phyloP scores from a whole-genome alignment of 2,797 vertebrate genomes.

The Lagorchestes hirsutus region DNA sequence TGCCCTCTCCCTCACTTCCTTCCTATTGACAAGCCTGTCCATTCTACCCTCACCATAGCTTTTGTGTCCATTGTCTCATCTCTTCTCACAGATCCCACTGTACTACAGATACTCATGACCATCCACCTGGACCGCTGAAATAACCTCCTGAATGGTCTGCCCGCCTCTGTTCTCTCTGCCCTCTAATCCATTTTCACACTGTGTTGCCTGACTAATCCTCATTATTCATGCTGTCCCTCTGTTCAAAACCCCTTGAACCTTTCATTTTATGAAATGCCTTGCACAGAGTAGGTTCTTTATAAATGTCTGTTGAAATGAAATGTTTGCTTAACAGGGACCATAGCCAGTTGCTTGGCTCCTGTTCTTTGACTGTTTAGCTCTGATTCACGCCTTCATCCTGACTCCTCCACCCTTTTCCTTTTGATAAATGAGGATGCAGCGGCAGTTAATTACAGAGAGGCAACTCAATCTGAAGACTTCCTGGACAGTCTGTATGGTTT shows the following conservation, averaged over 20 bases:
- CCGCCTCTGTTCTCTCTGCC: no score
- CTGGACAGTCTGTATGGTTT: neutral
- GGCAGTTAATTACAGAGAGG: neutral
- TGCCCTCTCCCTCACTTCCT: neutral
- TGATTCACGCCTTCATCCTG: neutral
- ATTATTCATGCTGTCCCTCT: neutral
- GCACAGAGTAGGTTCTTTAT: neutral
- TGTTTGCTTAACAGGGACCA: neutral
- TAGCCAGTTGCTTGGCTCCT: neutral
- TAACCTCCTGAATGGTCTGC: no score
- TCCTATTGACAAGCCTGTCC: neutral
- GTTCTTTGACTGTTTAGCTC: neutral
- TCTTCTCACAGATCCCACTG: no score
- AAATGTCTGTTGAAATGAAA: neutral
- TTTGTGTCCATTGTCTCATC: no score
- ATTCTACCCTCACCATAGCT: neutral
- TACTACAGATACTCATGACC: no score
- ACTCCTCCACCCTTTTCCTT: neutral
- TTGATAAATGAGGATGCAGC: neutral
- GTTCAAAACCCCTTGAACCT: neutral
- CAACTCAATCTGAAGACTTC: slow-evolving; percentile 5
- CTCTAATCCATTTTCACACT: no score
- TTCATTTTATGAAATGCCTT: neutral
- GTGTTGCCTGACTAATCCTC: neutral
- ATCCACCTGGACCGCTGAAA: no score